A percentile compares a stretch with the other conserved stretches of the same genome.
These are phyloP conservation scores for Drosophila putrida DNA, from an alignment of 2,888 invertebrate genomes.

Conservation along the genomic window DNA sequence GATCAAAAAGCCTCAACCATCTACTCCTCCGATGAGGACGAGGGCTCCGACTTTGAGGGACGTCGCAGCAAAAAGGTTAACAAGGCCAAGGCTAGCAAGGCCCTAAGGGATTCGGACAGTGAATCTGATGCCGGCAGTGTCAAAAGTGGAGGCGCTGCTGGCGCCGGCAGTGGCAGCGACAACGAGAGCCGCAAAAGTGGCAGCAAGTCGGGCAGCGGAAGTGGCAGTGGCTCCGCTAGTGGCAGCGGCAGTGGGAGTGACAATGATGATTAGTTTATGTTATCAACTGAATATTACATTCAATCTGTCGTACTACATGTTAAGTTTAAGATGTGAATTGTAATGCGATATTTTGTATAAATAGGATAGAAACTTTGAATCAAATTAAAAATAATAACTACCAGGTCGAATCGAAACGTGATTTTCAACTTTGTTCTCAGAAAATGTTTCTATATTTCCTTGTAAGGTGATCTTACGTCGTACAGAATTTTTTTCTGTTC, in stretches of 20 bases:
- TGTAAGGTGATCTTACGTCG: not conserved
- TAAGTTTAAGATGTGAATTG: not conserved
- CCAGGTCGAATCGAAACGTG: no score
- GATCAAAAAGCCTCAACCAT: constrained; percentile 88
- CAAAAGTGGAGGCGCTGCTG: constrained; percentile 67
- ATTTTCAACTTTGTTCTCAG: no score
- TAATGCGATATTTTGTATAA: not conserved
- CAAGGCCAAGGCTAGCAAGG: constrained; percentile 92
- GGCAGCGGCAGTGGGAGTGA: constrained; percentile 57
- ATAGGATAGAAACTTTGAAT: constrained; percentile 1
- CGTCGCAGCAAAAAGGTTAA: constrained; percentile 90
- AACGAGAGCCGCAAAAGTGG: constrained; percentile 63
- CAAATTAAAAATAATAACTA: constrained; percentile 4
- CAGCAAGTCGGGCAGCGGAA: constrained; percentile 56
- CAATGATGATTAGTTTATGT: constrained; percentile 56
- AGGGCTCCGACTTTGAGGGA: constrained; percentile 92
- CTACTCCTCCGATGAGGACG: constrained; percentile 93
- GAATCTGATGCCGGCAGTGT: constrained; percentile 84
- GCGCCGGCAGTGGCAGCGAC: constrained; percentile 54
- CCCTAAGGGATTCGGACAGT: constrained; percentile 91
- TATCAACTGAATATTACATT: not conserved
- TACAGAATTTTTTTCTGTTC: no score
- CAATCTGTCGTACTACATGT: not conserved
- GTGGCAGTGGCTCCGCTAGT: constrained; percentile 52
- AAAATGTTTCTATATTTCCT: no score